Evolutionary conservation across 2,888 invertebrate species (phyloP).

Genomic region (Anarsia innoxiella): DNA sequence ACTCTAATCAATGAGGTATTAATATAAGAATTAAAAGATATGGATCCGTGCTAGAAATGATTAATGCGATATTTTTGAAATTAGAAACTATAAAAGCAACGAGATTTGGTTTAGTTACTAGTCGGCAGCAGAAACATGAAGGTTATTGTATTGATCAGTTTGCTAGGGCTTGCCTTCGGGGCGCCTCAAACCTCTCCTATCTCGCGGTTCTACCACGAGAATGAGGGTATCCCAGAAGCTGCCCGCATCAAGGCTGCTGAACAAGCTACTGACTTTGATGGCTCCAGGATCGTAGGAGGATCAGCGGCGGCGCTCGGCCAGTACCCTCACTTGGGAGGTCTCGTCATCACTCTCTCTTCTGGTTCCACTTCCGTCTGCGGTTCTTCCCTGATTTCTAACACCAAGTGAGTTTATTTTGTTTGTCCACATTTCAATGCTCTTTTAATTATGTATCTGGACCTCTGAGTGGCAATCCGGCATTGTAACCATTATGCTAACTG

Average conservation of each 20-base stretch:
- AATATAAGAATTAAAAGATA: no score
- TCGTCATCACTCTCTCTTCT: slow-evolving; percentile 23
- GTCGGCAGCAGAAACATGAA: slow-evolving; percentile 2
- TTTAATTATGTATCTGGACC: no score
- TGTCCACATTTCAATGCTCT: no score
- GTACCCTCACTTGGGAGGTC: slow-evolving; percentile 19
- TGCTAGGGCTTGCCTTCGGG: slow-evolving; percentile 1
- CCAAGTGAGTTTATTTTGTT: no score
- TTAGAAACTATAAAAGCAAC: no score
- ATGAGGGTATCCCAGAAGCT: slow-evolving; percentile 17
- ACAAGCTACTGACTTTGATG: slow-evolving; percentile 22
- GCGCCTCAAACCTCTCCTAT: background rate
- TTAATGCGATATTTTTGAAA: no score
- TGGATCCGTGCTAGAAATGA: no score
- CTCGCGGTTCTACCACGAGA: background rate
- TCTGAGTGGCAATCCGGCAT: no score
- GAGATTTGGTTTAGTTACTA: no score
- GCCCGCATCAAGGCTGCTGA: slow-evolving; percentile 23
- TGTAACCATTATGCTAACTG: no score
- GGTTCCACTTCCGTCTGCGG: slow-evolving; percentile 26
- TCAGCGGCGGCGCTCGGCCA: slow-evolving; percentile 17
- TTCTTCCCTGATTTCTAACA: slow-evolving; percentile 33
- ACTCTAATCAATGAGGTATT: no score
- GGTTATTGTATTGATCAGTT: background rate
- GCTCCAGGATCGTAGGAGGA: slow-evolving; percentile 26